A percentile compares a stretch with the other conserved stretches of the same genome.
Evolutionary conservation across 2,113 vertebrate genomes (phyloP).

Genomic region (Mohoua ochrocephala): DNA sequence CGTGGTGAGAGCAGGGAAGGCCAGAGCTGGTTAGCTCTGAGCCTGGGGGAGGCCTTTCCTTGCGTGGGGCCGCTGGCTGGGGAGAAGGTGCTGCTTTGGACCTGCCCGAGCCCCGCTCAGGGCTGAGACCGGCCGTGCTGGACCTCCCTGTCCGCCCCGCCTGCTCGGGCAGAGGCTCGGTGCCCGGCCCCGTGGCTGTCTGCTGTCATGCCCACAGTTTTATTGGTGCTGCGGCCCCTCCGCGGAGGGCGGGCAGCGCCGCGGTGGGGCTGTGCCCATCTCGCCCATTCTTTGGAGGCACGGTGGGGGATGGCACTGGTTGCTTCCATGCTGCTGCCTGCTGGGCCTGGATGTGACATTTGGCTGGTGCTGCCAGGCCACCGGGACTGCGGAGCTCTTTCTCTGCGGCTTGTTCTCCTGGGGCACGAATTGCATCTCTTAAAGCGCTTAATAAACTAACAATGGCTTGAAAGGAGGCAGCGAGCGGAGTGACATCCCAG

Average conservation of each 20-base stretch:
- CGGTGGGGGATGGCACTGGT: neutral
- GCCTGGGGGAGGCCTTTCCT: too few species aligned
- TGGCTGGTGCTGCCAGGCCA: constrained; percentile 21
- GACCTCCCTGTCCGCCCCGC: fast-evolving
- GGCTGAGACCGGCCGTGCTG: neutral
- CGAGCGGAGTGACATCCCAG: neutral
- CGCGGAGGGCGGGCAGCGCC: fast-evolving
- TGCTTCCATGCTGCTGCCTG: neutral
- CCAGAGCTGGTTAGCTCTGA: neutral
- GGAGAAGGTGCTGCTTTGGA: neutral
- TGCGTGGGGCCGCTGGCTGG: fast-evolving
- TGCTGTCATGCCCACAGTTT: neutral
- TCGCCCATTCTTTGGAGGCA: neutral
- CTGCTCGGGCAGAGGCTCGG: neutral
- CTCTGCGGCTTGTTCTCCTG: constrained; percentile 5
- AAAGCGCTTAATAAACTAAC: constrained; percentile 14
- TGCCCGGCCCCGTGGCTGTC: fast-evolving
- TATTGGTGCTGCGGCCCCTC: neutral
- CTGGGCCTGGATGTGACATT: constrained; percentile 33
- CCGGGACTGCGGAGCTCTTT: constrained; percentile 14
- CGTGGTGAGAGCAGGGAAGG: fast-evolving
- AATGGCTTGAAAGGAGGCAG: constrained; percentile 48
- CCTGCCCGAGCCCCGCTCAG: fast-evolving
- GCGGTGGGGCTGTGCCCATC: neutral
- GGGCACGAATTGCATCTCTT: constrained; percentile 41